Base-by-base conservation (phyloP, 2,113 vertebrate species). In the Leptodactylus fuscus region DNA sequence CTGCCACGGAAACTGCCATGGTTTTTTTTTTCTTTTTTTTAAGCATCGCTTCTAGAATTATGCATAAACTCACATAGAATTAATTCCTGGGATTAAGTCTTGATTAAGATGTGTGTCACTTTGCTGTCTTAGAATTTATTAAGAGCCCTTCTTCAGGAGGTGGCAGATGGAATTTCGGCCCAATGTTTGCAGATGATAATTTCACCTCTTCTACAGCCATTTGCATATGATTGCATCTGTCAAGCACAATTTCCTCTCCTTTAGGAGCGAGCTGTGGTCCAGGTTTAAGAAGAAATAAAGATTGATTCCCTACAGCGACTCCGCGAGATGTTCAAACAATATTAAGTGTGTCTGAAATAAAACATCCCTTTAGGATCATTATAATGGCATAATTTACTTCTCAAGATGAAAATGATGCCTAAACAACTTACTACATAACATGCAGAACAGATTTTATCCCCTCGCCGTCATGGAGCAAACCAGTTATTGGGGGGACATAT, bases 21-120 rank as follows among this genome's bases (percentile, higher is more conserved):
- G 91, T 89, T 94, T 91, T 94, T 91, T 89, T 94, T 89, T 94
- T 91, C 89, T 94, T 89, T 94, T 91, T 91, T 90, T 49, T 29
- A 79, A 87, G 88, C 91, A 93, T 94, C 92, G 93, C 89, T 91
- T 88, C 87, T 24, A 85, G 95, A 96, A 97, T 97, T 97, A 97
- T 96, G 96, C 95, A 95, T 95, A 95, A 96, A 96, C 95, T 93
- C 95, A 90, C 91, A 76, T 92, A 91, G 96, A 96, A 97, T 97
- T 97, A 96, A 97, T 97, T 96, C 95, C 90, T 88, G 87, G 96
- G 96, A 97, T 96, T 97, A 97, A 95, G 95, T 95, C 93, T 97
- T 97, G 96, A 97, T 97, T 97, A 96, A 97, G 96, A 97, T 96
- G 96, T 96, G 96, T 97, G 96, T 96, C 96, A 97, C 95, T 97